Evolutionary conservation across 2,797 vertebrate species (phyloP).

Genomic region (Borostomias antarcticus): DNA sequence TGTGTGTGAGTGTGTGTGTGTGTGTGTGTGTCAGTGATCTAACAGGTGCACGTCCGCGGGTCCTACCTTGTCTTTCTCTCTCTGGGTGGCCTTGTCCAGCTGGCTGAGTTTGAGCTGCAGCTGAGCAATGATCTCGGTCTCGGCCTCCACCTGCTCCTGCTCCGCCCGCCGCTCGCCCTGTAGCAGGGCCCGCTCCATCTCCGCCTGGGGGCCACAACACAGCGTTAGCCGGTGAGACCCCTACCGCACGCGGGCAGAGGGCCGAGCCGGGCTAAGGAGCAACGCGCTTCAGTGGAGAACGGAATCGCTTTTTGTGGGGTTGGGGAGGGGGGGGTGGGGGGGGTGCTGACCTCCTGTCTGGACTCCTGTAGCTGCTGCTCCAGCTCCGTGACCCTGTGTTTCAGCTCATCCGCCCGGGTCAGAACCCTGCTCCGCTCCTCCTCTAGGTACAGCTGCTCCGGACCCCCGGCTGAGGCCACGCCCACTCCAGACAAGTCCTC

Average conservation of each 20-base stretch:
- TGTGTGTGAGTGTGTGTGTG: slow-evolving; percentile 8
- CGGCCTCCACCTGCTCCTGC: slow-evolving; percentile 83
- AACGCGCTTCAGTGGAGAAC: too few species aligned
- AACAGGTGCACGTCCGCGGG: slow-evolving; percentile 1
- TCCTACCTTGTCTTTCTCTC: slow-evolving; percentile 90
- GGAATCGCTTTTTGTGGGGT: too few species aligned
- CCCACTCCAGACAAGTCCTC: slow-evolving; percentile 70
- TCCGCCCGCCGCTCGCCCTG: slow-evolving; percentile 89
- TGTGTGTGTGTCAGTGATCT: background rate
- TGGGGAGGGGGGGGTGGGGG: too few species aligned
- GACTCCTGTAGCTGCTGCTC: slow-evolving; percentile 95
- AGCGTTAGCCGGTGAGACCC: background rate
- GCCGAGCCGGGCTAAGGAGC: background rate
- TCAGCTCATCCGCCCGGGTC: slow-evolving; percentile 83
- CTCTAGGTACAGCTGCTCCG: slow-evolving; percentile 78
- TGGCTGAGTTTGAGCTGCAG: slow-evolving; percentile 88
- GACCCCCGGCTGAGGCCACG: slow-evolving; percentile 6
- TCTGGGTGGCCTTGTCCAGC: slow-evolving; percentile 84
- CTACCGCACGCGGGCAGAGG: background rate
- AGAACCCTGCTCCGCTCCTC: slow-evolving; percentile 83
- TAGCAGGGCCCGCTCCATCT: slow-evolving; percentile 93
- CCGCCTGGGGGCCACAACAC: slow-evolving; percentile 74
- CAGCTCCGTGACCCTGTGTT: slow-evolving; percentile 86
- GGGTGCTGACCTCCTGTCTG: slow-evolving; percentile 82
- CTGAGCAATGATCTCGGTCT: slow-evolving; percentile 83